Evolutionary conservation across 2,888 invertebrate genomes (phyloP).

Genomic region (Mystacides longicornis): DNA sequence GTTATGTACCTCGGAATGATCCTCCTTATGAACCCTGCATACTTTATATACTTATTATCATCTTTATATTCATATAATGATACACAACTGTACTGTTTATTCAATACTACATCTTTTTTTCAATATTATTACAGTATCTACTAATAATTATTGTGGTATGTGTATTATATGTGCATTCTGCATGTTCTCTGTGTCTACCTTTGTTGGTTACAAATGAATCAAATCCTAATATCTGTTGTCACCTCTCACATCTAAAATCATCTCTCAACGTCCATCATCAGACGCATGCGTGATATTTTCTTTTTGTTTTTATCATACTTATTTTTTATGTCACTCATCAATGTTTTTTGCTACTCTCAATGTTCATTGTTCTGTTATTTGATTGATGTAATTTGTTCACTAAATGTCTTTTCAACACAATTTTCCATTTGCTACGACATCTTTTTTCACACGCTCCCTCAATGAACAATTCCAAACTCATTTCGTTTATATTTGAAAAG

Average conservation of each 20-base stretch:
- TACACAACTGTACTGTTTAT: constrained; percentile 13
- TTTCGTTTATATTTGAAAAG: no score
- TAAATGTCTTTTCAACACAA: constrained; percentile 5
- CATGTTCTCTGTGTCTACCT: constrained; percentile 20
- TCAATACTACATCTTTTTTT: constrained; percentile 9
- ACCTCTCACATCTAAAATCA: not conserved
- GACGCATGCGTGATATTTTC: not conserved
- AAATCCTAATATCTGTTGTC: not conserved
- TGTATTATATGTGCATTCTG: constrained; percentile 11
- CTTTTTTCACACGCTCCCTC: not conserved
- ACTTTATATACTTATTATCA: no score
- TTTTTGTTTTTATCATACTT: no score
- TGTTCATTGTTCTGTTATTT: no score
- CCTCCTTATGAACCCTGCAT: constrained; percentile 45
- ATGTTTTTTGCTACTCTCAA: no score
- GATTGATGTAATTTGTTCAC: no score
- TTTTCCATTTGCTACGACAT: not conserved
- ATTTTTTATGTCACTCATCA: no score
- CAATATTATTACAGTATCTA: not conserved
- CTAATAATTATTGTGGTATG: constrained; percentile 8
- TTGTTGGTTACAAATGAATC: not conserved
- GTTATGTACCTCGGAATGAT: constrained; percentile 55
- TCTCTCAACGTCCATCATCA: not conserved
- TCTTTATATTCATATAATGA: not conserved
- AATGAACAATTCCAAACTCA: not conserved